Evolutionary conservation across 2,797 vertebrate species (phyloP).

Genomic region (Urocyon cinereoargenteus): DNA sequence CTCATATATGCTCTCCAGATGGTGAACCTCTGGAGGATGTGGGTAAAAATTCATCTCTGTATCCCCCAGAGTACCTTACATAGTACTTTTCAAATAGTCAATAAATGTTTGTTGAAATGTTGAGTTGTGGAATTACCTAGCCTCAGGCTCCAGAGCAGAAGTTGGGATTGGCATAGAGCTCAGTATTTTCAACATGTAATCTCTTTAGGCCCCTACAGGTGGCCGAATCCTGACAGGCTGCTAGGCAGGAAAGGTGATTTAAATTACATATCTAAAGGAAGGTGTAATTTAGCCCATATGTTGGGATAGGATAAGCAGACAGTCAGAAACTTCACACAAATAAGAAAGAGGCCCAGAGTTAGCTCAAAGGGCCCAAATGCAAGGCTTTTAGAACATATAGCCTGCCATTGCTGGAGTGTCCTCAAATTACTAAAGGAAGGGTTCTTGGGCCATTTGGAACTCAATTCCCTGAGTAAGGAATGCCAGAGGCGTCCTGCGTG

Average conservation of each 20-base stretch:
- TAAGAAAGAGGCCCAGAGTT: conserved; percentile 71
- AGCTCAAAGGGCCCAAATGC: conserved; percentile 55
- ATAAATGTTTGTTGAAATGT: conserved; percentile 63
- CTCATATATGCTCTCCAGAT: not conserved
- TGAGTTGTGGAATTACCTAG: conserved; percentile 26
- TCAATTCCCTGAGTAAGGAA: not conserved
- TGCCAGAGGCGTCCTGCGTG: not conserved
- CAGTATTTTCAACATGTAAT: conserved; percentile 53
- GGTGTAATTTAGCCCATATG: conserved; percentile 73
- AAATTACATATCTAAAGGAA: conserved; percentile 68
- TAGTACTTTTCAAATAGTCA: not conserved
- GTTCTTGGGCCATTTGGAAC: conserved; percentile 47
- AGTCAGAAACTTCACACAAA: not conserved
- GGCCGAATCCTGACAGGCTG: conserved; percentile 60
- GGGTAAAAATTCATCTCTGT: not conserved
- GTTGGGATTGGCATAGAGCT: not conserved
- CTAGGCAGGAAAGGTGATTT: conserved; percentile 75
- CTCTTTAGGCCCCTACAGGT: conserved; percentile 56
- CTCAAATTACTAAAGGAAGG: conserved; percentile 9
- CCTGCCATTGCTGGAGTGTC: conserved; percentile 14
- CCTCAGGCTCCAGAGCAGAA: conserved; percentile 56
- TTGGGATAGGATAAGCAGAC: conserved; percentile 46
- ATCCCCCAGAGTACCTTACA: not conserved
- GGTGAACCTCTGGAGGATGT: not conserved
- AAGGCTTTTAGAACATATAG: conserved; percentile 73